Evolutionary conservation across 2,888 invertebrate species (phyloP).

Genomic region (Andrena hattorfiana): DNA sequence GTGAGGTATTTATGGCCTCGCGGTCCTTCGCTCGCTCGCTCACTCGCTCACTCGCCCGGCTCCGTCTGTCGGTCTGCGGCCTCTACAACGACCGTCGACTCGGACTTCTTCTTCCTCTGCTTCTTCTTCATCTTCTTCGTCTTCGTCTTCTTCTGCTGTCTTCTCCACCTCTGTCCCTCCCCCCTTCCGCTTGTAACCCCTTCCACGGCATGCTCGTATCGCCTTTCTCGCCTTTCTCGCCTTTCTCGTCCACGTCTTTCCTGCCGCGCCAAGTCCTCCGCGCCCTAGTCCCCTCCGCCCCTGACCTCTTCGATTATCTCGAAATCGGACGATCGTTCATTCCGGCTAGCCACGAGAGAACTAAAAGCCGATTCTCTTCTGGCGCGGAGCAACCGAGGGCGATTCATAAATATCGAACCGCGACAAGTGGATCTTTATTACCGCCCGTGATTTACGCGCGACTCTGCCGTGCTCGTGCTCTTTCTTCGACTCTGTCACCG

Average conservation of each 20-base stretch:
- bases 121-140: conserved; percentile 41
- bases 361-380: conserved; percentile 70
- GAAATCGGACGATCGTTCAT: conserved; percentile 76
- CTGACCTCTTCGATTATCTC: conserved; percentile 78
- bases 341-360: conserved; percentile 74
- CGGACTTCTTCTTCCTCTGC: conserved; percentile 54
- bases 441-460: conserved; percentile 69
- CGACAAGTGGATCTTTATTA: conserved; percentile 75
- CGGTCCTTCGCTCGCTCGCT: conserved; percentile 79
- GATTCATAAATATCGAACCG: conserved; percentile 73
- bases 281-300: conserved; percentile 72
- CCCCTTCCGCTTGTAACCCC: conserved; percentile 32
- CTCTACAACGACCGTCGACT: conserved; percentile 70
- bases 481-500: conserved; percentile 72
- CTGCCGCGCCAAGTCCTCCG: conserved; percentile 59
- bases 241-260: conserved; percentile 46
- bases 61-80: conserved; percentile 78
- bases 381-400: conserved; percentile 70
- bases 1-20: conserved; percentile 84
- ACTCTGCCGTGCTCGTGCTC: conserved; percentile 65
- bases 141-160: conserved; percentile 37
- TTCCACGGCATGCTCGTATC: conserved; percentile 44
- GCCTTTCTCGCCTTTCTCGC: conserved; percentile 38
- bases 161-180: conserved; percentile 42
- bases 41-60: conserved; percentile 6